Conservation (phyloP, 2,113 vertebrate species). For the Hiodon alosoides region DNA sequence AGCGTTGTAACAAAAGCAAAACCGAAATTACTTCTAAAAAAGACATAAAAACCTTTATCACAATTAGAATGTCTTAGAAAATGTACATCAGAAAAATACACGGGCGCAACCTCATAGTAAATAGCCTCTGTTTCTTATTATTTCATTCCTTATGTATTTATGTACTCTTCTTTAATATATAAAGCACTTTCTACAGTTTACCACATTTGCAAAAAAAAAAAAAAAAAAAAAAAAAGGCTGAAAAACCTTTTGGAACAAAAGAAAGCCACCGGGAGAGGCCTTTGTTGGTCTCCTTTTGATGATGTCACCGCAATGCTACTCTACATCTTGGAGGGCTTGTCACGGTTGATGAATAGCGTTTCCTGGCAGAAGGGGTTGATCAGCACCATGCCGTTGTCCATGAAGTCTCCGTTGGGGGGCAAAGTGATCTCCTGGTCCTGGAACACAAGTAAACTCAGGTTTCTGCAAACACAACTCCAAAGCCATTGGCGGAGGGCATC, state of each 20-base stretch:
- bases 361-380: constrained; percentile 99
- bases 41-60: constrained; percentile 73
- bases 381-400: constrained; percentile 88
- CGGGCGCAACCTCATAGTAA: constrained; percentile 57
- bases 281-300: constrained; percentile 28
- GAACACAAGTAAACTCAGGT: constrained; percentile 30
- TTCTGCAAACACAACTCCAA: too few relatives aligned
- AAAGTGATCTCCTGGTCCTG: constrained; percentile 88
- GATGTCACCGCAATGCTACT: constrained; percentile 9
- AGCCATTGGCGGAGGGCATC: too few relatives aligned
- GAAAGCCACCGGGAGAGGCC: constrained; percentile 43
- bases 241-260: constrained; percentile 61
- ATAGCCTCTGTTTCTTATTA: constrained; percentile 50
- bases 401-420: constrained; percentile 89
- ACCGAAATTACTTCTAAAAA: constrained; percentile 64
- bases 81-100: constrained; percentile 76
- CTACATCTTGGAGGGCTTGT: constrained; percentile 86
- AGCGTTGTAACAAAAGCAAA: constrained; percentile 54
- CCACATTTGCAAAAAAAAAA: constrained; percentile 65
- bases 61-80: constrained; percentile 70
- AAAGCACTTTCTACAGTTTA: constrained; percentile 84
- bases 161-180: constrained; percentile 51
- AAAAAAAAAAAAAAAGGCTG: constrained; percentile 63
- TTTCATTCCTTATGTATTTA: constrained; percentile 11
- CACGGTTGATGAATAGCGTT: constrained; percentile 86